These are phyloP conservation scores for Syrista parreyssii DNA, from an alignment of 2,888 invertebrate genomes.

Conservation along the genomic window DNA sequence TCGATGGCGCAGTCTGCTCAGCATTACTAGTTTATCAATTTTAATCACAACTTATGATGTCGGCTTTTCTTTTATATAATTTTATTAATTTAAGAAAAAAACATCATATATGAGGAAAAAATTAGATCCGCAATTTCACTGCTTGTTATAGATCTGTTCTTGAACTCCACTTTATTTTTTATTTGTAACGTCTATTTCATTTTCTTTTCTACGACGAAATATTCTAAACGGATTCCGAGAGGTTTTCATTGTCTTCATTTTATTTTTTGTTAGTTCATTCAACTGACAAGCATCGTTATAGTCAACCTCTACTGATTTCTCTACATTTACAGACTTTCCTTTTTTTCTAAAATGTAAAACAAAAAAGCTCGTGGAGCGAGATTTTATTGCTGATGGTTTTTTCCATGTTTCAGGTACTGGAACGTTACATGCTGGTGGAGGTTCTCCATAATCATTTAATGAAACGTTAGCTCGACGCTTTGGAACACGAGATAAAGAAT, in stretches of 20 bases:
- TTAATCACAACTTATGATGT: neutral
- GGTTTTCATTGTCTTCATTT: neutral
- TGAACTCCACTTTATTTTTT: neutral
- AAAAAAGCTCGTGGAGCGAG: neutral
- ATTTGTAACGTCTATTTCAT: neutral
- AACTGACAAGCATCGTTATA: neutral
- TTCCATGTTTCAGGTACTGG: neutral
- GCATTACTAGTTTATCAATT: neutral
- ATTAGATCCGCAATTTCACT: neutral
- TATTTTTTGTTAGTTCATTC: neutral
- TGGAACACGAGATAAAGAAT: neutral
- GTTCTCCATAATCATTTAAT: neutral
- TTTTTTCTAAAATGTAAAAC: neutral
- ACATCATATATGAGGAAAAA: neutral
- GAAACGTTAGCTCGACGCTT: neutral
- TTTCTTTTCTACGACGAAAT: neutral
- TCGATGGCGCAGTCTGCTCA: neutral
- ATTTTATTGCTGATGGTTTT: neutral
- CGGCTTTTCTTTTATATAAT: neutral
- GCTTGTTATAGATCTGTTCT: neutral
- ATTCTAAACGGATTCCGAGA: neutral
- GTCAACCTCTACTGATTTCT: neutral
- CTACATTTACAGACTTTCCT: neutral
- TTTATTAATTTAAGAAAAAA: neutral
- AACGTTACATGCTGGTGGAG: neutral